These are phyloP conservation scores for Miltochrista miniata DNA, from an alignment of 2,888 invertebrate species.

Conservation along the genomic window DNA sequence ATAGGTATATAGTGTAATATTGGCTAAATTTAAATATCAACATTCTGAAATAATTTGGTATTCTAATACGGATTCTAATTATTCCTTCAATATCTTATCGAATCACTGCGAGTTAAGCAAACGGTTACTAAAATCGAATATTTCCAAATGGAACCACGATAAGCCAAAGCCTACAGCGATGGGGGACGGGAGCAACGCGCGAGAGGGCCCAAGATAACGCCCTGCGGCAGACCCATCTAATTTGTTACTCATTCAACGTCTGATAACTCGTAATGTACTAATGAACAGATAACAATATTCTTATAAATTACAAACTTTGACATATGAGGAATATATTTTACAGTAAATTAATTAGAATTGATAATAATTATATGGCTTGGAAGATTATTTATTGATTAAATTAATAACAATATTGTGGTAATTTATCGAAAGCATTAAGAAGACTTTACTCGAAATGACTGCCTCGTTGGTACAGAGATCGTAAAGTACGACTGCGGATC, in stretches of 20 bases:
- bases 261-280: constrained; percentile 60
- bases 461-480: no score
- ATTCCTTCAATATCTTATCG: constrained; percentile 21
- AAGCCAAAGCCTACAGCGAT: constrained; percentile 49
- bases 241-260: constrained; percentile 70
- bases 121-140: constrained; percentile 30
- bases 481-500: no score
- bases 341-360: constrained; percentile 3
- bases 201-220: constrained; percentile 51
- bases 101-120: constrained; percentile 25
- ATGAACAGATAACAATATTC: constrained; percentile 42
- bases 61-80: constrained; percentile 1
- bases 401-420: no score
- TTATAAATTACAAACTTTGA: constrained; percentile 18
- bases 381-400: not conserved
- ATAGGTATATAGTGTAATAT: no score
- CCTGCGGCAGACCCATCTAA: constrained; percentile 60
- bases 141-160: constrained; percentile 44
- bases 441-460: no score
- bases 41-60: not conserved
- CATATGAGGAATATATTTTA: constrained; percentile 12
- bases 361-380: not conserved
- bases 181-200: constrained; percentile 46
- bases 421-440: no score
- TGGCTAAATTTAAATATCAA: no score